phyloP scores from a whole-genome alignment of 2,797 vertebrate species.

The Choloepus didactylus region DNA sequence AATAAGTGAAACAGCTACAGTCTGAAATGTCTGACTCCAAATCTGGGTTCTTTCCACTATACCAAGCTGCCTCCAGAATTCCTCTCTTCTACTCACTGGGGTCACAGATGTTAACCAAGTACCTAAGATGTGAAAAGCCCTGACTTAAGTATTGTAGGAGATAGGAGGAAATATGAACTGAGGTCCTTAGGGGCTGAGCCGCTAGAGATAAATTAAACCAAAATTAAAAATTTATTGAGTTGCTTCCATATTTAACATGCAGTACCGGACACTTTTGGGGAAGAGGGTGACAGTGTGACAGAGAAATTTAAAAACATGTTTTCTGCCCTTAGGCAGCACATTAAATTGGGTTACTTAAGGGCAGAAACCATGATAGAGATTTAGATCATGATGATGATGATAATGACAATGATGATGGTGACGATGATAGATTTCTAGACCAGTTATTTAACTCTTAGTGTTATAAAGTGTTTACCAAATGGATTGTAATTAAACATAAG shows the following conservation, averaged over 20 bases:
- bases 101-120: slow-evolving; percentile 24
- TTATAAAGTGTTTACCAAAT: not conserved
- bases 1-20: not conserved
- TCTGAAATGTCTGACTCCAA: not conserved
- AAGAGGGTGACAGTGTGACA: not conserved
- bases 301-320: not conserved
- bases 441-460: not conserved
- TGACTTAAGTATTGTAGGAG: not conserved
- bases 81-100: not conserved
- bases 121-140: not conserved
- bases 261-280: not conserved
- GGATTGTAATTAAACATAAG: not conserved
- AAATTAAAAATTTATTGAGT: not conserved
- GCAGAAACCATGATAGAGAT: not conserved
- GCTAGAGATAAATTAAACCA: slow-evolving; percentile 4
- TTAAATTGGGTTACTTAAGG: not conserved
- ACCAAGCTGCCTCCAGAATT: not conserved
- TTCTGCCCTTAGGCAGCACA: not conserved
- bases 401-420: not conserved
- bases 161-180: not conserved
- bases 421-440: not conserved
- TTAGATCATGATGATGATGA: not conserved
- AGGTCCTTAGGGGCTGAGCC: not conserved
- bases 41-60: not conserved
- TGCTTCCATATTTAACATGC: not conserved